Base-by-base conservation (phyloP, 2,888 invertebrate genomes). In the Drosophila paucipuncta region DNA sequence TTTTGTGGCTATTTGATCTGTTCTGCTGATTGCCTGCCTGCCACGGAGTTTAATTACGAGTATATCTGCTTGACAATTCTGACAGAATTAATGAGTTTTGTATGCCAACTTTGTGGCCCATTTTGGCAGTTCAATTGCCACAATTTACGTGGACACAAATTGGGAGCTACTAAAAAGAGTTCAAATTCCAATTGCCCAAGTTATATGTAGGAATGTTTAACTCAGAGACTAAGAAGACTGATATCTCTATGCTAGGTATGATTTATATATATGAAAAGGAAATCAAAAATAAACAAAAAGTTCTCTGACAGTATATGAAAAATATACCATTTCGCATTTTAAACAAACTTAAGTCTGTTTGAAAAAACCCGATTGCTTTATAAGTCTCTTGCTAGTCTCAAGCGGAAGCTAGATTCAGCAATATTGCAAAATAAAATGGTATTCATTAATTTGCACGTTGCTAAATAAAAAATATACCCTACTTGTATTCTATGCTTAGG, bases 1-100 rank as follows among this genome's bases (percentile, higher is more conserved):
- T 65, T 83, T 80, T 80, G 70, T 85, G 65, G 68, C 61, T 74
- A 67, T 68, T 57, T n/a, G 55, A 37, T 55, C 39, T 58, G 30
- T 22, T 66, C 57, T 35, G 52, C 18, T 73, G 54, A 60, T 62
- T 58, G 62, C 39, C 37, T 22, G 43, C 7, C 47, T 25, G 57
- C 25, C 39, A 11, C 7, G 16, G 25, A 10, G 5, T 64, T 53
- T 64, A 70, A 76, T 80, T 70, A n/a, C n/a, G n/a, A n/a, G n/a
- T n/a, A 76, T 43, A 57, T 11, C 60, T 47, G 64, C 39, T 30
- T 74, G 53, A 73, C 57, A 58, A 63, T 25, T 25, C 31, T 31
- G 54, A 54, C 43, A 62, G 43, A 35, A 30, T n/a, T 64, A 61
- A 76, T 74, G 75, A 60, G 47, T 74, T 69, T 66, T 49, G 50